Evolutionary conservation across 2,113 vertebrate species (phyloP).

Genomic region (Puffinus mauretanicus): DNA sequence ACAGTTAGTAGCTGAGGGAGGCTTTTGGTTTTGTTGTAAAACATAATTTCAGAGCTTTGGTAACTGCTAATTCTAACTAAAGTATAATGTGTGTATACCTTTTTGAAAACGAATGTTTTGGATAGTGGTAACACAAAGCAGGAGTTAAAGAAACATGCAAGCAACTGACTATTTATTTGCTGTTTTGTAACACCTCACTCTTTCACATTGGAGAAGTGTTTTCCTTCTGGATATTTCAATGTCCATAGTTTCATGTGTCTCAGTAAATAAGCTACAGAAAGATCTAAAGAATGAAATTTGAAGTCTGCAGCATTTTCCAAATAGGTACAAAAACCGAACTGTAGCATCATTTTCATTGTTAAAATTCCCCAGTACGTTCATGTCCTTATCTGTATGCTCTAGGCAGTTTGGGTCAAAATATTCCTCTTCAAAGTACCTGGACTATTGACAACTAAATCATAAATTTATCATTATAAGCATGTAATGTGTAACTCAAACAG

Average conservation of each 20-base stretch:
- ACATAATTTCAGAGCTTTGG: not conserved
- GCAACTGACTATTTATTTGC: not conserved
- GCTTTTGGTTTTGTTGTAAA: not conserved
- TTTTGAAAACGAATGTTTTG: not conserved
- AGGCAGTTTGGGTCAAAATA: not conserved
- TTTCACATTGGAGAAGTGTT: not conserved
- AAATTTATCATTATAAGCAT: not conserved
- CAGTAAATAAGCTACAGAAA: not conserved
- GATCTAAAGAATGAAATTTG: not conserved
- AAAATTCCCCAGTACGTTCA: accelerated
- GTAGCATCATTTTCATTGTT: not conserved
- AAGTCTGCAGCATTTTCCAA: not conserved
- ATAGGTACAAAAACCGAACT: not conserved
- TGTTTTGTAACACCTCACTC: not conserved
- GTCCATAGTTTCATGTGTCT: not conserved
- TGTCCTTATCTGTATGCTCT: not conserved
- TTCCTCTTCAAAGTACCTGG: not conserved
- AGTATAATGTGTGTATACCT: accelerated
- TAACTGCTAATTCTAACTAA: not conserved
- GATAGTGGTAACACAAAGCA: not conserved
- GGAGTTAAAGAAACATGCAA: not conserved
- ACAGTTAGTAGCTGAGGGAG: not conserved
- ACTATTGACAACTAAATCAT: not conserved
- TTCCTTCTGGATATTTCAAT: not conserved
- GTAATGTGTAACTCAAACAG: not conserved